These are phyloP conservation scores for Ambastaia sidthimunki DNA, from an alignment of 2,797 vertebrate species.

Conservation along the genomic window DNA sequence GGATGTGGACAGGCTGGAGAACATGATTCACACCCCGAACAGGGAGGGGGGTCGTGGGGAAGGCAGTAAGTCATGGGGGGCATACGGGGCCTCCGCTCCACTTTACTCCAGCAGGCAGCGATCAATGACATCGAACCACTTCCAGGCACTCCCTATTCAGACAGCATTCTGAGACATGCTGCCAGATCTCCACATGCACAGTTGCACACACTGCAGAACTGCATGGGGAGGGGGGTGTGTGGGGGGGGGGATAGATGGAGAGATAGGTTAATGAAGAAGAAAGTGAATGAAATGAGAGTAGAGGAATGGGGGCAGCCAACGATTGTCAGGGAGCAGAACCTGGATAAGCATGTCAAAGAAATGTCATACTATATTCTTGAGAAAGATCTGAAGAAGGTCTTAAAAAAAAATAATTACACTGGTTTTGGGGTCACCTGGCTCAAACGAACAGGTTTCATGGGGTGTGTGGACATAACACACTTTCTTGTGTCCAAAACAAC, in stretches of 20 bases:
- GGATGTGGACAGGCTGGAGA: conserved; percentile 40
- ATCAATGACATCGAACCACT: conserved; percentile 56
- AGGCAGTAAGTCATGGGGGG: conserved; percentile 36
- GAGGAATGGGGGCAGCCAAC: background rate
- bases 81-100: conserved; percentile 4
- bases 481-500: too few species aligned
- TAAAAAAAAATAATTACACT: too few species aligned
- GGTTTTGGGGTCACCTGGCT: too few species aligned
- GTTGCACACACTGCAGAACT: conserved; percentile 45
- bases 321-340: conserved; percentile 32
- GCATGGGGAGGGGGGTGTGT: conserved; percentile 10
- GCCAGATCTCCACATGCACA: conserved; percentile 15
- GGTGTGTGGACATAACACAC: too few species aligned
- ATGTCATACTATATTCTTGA: too few species aligned
- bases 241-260: conserved; percentile 8
- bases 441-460: too few species aligned
- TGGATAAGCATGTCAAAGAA: background rate
- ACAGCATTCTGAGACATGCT: conserved; percentile 43
- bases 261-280: conserved; percentile 5
- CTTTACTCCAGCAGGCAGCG: conserved; percentile 44
- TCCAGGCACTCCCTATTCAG: conserved; percentile 52
- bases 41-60: conserved; percentile 25
- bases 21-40: conserved; percentile 48
- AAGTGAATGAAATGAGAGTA: conserved; percentile 34
- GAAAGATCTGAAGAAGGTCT: too few species aligned